A percentile compares a stretch with the other conserved stretches of the same genome.
phyloP scores from a whole-genome alignment of 1,140 invertebrate genomes.

The Leptinotarsa defecta region DNA sequence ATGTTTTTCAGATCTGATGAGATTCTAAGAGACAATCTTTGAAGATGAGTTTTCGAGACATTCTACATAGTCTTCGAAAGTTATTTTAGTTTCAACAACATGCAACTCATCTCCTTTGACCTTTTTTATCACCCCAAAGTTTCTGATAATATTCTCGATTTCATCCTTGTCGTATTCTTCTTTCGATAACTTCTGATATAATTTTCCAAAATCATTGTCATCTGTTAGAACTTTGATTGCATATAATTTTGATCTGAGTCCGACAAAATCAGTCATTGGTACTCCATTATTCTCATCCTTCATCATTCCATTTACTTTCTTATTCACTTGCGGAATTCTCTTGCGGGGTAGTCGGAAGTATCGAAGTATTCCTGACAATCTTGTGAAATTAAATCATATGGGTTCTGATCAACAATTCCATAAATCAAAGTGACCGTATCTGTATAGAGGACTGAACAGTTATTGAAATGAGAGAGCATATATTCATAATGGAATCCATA shows the following conservation, averaged over 20 bases:
- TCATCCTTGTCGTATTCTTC: background rate
- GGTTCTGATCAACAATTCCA: conserved; percentile 36
- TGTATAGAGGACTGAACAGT: conserved; percentile 42
- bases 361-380: conserved; percentile 38
- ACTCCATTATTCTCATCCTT: conserved; percentile 54
- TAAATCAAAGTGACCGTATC: conserved; percentile 41
- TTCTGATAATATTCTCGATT: background rate
- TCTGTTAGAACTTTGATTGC: conserved; percentile 25
- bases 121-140: background rate
- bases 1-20: too few relatives aligned
- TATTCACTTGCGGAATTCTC: conserved; percentile 34
- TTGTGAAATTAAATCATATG: conserved; percentile 25
- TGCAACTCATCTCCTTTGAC: background rate
- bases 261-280: conserved; percentile 55
- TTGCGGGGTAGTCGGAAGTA: conserved; percentile 33
- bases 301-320: conserved; percentile 3
- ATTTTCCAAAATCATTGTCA: background rate
- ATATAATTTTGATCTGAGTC: conserved; percentile 57
- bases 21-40: too few relatives aligned
- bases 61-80: too few relatives aligned
- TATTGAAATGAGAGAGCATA: conserved; percentile 34
- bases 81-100: too few relatives aligned
- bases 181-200: too few relatives aligned
- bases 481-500: conserved; percentile 48
- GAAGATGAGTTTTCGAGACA: too few relatives aligned